Evolutionary conservation across 2,113 vertebrate species (phyloP).

Genomic region (Haemorhous mexicanus): DNA sequence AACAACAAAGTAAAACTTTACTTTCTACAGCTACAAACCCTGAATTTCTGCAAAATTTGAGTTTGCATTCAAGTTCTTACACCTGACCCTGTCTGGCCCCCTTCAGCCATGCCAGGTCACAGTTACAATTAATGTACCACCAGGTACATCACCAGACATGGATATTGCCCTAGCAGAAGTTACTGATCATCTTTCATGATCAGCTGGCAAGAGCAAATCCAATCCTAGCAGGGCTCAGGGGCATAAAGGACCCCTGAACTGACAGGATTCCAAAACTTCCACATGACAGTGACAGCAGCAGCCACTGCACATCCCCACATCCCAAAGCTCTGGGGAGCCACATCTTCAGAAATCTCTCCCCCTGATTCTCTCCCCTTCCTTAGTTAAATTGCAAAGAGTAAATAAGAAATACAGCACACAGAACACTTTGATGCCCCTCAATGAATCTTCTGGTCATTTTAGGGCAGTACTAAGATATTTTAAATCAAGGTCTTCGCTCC

Average conservation of each 20-base stretch:
- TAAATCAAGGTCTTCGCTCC: constrained; percentile 33
- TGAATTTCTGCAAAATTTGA: background rate
- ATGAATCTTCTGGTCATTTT: constrained; percentile 46
- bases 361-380: background rate
- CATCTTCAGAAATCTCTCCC: constrained; percentile 25
- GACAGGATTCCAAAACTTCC: background rate
- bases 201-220: background rate
- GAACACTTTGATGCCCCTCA: constrained; percentile 32
- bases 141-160: background rate
- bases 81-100: background rate
- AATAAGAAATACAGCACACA: constrained; percentile 57
- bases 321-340: constrained; percentile 6
- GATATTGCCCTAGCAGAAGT: background rate
- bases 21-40: background rate
- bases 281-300: background rate
- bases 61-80: background rate
- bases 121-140: background rate
- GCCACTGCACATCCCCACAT: background rate
- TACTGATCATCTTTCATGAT: background rate
- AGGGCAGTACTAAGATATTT: constrained; percentile 49
- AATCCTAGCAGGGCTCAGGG: background rate
- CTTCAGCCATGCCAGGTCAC: background rate
- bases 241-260: background rate
- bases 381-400: constrained; percentile 60
- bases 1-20: background rate